phyloP scores from a whole-genome alignment of 1,140 invertebrate species.

The Pinna nobilis region DNA sequence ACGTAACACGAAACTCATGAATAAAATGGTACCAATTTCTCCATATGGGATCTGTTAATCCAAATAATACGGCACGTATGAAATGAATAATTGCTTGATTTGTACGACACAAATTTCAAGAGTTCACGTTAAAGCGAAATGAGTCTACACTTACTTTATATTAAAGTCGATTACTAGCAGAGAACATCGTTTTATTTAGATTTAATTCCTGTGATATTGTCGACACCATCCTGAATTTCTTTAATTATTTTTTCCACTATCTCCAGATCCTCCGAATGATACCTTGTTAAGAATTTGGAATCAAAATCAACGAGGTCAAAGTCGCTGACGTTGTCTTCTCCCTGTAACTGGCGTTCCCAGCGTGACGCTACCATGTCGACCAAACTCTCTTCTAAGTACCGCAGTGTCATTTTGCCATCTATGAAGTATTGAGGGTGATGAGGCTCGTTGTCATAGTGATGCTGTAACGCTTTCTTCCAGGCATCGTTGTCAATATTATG shows the following conservation, averaged over 20 bases:
- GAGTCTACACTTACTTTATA: no score
- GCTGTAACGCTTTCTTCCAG: constrained; percentile 36
- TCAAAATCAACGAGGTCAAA: constrained; percentile 36
- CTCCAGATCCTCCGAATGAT: constrained; percentile 19
- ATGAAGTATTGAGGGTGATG: constrained; percentile 41
- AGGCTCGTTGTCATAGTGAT: constrained; percentile 35
- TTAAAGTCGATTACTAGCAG: no score
- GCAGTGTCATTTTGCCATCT: constrained; percentile 12
- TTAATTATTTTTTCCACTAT: constrained; percentile 16
- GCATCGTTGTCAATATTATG: constrained; percentile 32
- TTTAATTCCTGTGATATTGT: no score
- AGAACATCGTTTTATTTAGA: no score
- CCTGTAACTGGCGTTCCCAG: constrained; percentile 42
- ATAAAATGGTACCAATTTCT: no score
- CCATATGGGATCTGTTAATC: no score
- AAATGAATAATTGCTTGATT: no score
- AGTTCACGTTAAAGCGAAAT: no score
- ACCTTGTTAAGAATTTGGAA: constrained; percentile 24
- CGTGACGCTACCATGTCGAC: constrained; percentile 45
- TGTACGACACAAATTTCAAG: no score
- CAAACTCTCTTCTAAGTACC: constrained; percentile 37
- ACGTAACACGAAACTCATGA: no score
- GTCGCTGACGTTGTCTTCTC: constrained; percentile 10
- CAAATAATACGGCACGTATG: no score
- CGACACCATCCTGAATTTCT: constrained; percentile 25